Base-by-base conservation (phyloP, 2,888 invertebrate species). In the Epistrophe eligans region DNA sequence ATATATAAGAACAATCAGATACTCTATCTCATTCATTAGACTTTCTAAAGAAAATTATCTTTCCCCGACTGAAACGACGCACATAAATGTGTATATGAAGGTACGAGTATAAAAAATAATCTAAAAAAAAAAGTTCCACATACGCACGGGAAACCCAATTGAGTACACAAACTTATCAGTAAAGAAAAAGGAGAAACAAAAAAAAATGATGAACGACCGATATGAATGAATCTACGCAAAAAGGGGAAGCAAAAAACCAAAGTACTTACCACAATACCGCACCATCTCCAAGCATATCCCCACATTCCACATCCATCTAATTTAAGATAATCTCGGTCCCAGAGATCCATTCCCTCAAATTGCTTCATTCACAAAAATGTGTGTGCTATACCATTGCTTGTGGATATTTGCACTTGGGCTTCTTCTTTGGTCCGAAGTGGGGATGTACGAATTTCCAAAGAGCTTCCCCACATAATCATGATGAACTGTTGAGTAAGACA, bases 401-500 rank as follows among this genome's bases (percentile, higher is more conserved):
- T 55, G 55, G 70, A 17, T 70, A 70, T 70, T 70, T 70, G 70
- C 55, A 70, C 55, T 70, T 55, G 55, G 28, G 40, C 70, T 70
- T 55, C 50, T 43, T 50, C 50, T 24, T 13, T 15, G 35, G 67
- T 48, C 32, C 67, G 38, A n/a, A 15, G 7, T 28, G 9, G 28
- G 28, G 28, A 55, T 6, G 28, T 28, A 52, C 13, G 5, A 24
- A 13, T 45, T 45, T 45, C 35, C 17, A 13, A 40, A 40, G 52
- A 28, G 28, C 52, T 52, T 13, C 55, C 19, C 38, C 52, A 43
- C 40, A 70, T 70, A 70, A 70, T 70, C 70, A 70, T 70, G 70
- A 70, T 70, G 70, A 70, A 70, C 70, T 55, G 70, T 70, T 70
- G 70, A 70, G 70, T 55, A 55, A 70, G 55, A 70, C 70, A 70